phyloP scores from a whole-genome alignment of 2,113 vertebrate genomes.

The Rhea pennata region DNA sequence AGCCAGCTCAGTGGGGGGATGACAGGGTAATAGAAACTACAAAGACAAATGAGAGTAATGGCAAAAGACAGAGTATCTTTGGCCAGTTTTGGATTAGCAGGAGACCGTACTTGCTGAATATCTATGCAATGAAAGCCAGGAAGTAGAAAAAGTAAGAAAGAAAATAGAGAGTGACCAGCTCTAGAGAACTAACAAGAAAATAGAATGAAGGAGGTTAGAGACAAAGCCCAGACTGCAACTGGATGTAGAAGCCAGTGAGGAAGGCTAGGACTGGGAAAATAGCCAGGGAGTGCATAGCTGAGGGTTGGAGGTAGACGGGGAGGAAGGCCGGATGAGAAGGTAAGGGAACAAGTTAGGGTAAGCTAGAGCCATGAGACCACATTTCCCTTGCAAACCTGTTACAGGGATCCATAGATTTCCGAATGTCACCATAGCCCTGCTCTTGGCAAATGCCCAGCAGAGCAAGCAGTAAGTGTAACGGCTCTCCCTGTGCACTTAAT shows the following conservation, averaged over 20 bases:
- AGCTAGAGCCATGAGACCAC: neutral
- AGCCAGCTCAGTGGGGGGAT: neutral
- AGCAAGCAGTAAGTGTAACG: neutral
- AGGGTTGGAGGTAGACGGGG: accelerated
- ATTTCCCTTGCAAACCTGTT: neutral
- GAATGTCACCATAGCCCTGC: accelerated
- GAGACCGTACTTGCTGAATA: neutral
- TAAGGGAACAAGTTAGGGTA: neutral
- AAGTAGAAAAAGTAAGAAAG: neutral
- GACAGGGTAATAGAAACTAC: neutral
- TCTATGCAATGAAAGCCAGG: neutral
- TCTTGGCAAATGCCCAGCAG: neutral
- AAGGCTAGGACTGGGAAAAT: neutral
- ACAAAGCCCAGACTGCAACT: neutral
- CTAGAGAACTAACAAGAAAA: neutral
- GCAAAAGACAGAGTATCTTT: neutral
- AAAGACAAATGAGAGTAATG: accelerated
- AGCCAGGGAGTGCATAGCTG: neutral
- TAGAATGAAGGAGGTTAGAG: neutral
- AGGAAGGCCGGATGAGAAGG: neutral
- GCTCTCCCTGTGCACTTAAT: neutral
- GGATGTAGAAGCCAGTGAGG: accelerated
- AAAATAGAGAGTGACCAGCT: neutral
- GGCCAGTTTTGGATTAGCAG: neutral
- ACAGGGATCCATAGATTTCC: neutral